phyloP scores from a whole-genome alignment of 2,113 vertebrate species.

The Pluvialis apricaria region DNA sequence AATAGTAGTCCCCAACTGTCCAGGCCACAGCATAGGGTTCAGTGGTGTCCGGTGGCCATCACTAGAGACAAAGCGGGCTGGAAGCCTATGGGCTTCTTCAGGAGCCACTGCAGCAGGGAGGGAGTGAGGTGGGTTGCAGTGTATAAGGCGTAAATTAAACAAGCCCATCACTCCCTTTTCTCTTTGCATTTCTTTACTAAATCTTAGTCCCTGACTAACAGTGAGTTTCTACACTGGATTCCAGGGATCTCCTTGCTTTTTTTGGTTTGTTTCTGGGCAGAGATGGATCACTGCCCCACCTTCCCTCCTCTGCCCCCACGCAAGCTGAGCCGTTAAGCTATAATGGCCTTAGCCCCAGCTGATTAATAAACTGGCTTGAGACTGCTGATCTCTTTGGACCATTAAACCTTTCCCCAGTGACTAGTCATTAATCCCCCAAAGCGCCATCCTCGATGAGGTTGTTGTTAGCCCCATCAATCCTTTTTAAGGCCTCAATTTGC shows the following conservation, averaged over 20 bases:
- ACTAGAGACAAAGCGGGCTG: neutral
- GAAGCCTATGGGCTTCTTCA: neutral
- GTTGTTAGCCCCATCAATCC: conserved; percentile 45
- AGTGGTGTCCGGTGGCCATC: too few species aligned
- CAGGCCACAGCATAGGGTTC: neutral
- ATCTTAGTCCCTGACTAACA: neutral
- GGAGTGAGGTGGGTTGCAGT: neutral
- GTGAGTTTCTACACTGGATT: neutral
- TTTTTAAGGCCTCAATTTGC: conserved; percentile 35
- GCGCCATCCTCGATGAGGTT: neutral
- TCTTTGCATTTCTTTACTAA: neutral
- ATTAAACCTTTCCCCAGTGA: conserved; percentile 31
- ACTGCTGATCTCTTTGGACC: conserved; percentile 43
- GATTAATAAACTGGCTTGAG: conserved; percentile 52
- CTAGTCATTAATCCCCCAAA: conserved; percentile 32
- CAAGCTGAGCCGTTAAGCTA: neutral
- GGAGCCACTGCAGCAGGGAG: neutral
- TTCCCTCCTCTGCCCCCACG: neutral
- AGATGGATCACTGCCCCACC: neutral
- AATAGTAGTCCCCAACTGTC: neutral
- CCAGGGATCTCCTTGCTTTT: neutral
- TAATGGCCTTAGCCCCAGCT: neutral
- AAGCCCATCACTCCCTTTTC: neutral
- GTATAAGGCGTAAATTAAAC: neutral
- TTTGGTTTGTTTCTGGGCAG: neutral